phyloP scores from a whole-genome alignment of 2,113 vertebrate species.

The Scomber scombrus region DNA sequence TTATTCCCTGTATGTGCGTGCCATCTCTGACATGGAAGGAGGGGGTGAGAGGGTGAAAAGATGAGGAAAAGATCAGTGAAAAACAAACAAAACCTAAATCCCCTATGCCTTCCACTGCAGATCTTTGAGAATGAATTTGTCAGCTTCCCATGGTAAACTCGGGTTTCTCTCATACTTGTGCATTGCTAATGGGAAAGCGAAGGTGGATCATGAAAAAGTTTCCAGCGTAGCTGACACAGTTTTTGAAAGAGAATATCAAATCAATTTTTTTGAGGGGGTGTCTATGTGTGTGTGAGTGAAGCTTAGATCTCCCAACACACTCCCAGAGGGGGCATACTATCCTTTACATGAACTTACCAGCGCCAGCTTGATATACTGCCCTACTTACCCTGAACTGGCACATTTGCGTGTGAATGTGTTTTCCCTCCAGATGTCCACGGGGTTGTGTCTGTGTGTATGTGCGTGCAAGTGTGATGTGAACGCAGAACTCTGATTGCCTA shows the following conservation, averaged over 20 bases:
- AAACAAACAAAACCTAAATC: constrained; percentile 57
- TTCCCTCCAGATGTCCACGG: constrained; percentile 37
- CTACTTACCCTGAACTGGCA: constrained; percentile 68
- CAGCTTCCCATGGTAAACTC: constrained; percentile 23
- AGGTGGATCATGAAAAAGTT: constrained; percentile 3
- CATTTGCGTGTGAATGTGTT: constrained; percentile 8
- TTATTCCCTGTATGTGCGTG: constrained; percentile 30
- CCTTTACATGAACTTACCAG: constrained; percentile 70
- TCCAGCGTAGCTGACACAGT: constrained; percentile 30
- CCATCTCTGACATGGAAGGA: constrained; percentile 45
- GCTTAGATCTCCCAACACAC: constrained; percentile 49
- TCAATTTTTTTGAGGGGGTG: constrained; percentile 27
- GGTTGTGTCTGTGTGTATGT: constrained; percentile 39
- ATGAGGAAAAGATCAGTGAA: constrained; percentile 35
- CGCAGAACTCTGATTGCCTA: constrained; percentile 51
- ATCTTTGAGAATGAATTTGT: constrained; percentile 40
- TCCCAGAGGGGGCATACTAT: constrained; percentile 67
- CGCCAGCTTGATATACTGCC: constrained; percentile 63
- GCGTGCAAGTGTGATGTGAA: constrained; percentile 3
- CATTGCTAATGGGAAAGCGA: background rate
- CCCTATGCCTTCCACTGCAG: constrained; percentile 10
- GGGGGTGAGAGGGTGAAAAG: constrained; percentile 11
- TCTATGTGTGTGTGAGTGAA: constrained; percentile 16
- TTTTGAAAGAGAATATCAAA: constrained; percentile 62
- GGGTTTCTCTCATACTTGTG: constrained; percentile 16